Evolutionary conservation across 1,140 invertebrate species (phyloP).

Genomic region (Ladona fulva): DNA sequence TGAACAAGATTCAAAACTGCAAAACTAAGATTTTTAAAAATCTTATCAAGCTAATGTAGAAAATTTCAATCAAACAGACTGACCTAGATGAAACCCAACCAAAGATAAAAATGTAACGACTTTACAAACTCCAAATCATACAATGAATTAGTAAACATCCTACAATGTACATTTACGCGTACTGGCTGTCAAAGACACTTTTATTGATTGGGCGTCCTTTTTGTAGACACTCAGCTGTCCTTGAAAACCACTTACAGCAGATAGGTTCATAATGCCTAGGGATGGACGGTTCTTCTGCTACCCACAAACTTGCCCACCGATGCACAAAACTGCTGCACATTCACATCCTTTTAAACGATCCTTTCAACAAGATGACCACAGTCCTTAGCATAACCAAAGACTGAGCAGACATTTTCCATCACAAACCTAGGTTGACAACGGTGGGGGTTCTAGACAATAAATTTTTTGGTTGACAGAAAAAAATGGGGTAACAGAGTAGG

Average conservation of each 20-base stretch:
- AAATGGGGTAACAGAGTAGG: not conserved
- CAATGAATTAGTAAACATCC: slow-evolving; percentile 7
- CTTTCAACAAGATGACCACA: not conserved
- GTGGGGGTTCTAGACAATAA: not conserved
- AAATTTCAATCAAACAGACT: slow-evolving; percentile 10
- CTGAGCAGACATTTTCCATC: not conserved
- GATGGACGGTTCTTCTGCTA: not conserved
- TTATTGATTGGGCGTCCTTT: not conserved
- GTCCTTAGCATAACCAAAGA: not conserved
- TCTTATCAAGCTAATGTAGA: slow-evolving; percentile 7
- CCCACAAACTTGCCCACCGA: not conserved
- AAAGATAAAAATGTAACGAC: slow-evolving; percentile 9
- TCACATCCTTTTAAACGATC: not conserved
- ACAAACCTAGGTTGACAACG: not conserved
- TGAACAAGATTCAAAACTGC: not conserved
- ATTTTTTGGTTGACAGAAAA: not conserved
- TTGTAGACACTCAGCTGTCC: not conserved
- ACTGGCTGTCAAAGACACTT: slow-evolving; percentile 4
- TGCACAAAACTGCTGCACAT: not conserved
- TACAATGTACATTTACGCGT: slow-evolving; percentile 1
- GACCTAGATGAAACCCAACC: slow-evolving; percentile 2
- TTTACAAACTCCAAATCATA: slow-evolving; percentile 7
- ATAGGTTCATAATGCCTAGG: not conserved
- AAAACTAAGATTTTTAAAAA: not conserved
- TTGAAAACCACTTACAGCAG: not conserved